Evolutionary conservation across 2,888 invertebrate genomes (phyloP).

Genomic region (Epirrhoe tristata): DNA sequence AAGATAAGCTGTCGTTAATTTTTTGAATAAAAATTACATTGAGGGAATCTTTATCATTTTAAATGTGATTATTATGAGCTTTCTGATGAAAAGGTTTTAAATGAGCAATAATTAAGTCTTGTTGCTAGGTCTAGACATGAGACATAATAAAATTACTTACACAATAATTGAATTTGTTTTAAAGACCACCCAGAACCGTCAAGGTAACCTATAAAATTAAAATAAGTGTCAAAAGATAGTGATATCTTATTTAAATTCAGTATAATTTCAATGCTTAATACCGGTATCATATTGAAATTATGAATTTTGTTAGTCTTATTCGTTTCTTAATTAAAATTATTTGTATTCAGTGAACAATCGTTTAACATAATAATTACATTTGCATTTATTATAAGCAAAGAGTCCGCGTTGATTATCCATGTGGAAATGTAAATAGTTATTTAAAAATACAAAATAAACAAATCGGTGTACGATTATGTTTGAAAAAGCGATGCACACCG

Average conservation of each 20-base stretch:
- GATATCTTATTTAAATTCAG: slow-evolving; percentile 14
- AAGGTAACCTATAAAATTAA: slow-evolving; percentile 21
- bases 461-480: slow-evolving; percentile 35
- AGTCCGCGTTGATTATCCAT: slow-evolving; percentile 25
- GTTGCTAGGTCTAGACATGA: not conserved
- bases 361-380: slow-evolving; percentile 20
- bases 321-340: slow-evolving; percentile 14
- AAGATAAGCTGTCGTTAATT: slow-evolving; percentile 2
- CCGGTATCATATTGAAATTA: slow-evolving; percentile 3
- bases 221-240: slow-evolving; percentile 24
- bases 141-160: not conserved
- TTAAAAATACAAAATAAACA: slow-evolving; percentile 36
- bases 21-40: slow-evolving; percentile 2
- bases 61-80: not conserved
- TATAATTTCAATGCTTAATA: slow-evolving; percentile 17
- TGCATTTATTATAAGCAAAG: slow-evolving; percentile 18
- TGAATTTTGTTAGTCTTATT: slow-evolving; percentile 3
- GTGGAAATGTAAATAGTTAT: slow-evolving; percentile 38
- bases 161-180: not conserved
- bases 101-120: not conserved
- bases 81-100: too few relatives aligned
- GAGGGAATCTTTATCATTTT: not conserved
- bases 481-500: slow-evolving; percentile 63
- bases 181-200: slow-evolving; percentile 24
- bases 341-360: slow-evolving; percentile 22